Percentiles rank a stretch among this genome's conserved stretches.
Evolutionary conservation across 1,140 invertebrate species (phyloP).

Genomic region (Tenebrio molitor): DNA sequence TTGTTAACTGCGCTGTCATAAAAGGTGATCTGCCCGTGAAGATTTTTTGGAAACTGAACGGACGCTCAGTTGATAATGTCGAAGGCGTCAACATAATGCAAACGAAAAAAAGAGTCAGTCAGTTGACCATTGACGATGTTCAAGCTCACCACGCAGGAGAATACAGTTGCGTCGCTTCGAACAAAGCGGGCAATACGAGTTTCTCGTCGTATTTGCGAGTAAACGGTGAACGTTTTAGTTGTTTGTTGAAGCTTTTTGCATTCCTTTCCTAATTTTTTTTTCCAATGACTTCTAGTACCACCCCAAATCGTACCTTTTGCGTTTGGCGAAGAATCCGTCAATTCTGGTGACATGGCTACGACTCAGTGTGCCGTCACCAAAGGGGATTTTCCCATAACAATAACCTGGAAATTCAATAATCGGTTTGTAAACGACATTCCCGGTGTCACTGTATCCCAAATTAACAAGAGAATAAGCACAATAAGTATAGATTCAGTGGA

Average conservation of each 20-base stretch:
- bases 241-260: not conserved
- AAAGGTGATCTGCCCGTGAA: slow-evolving; percentile 76
- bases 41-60: slow-evolving; percentile 76
- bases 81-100: slow-evolving; percentile 71
- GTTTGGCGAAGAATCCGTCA: slow-evolving; percentile 78
- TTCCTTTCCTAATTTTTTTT: slow-evolving; percentile 67
- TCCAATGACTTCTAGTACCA: slow-evolving; percentile 68
- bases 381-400: slow-evolving; percentile 77
- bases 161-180: slow-evolving; percentile 76
- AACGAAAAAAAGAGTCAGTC: slow-evolving; percentile 74
- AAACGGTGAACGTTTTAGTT: slow-evolving; percentile 69
- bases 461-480: slow-evolving; percentile 71
- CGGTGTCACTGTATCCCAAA: slow-evolving; percentile 63
- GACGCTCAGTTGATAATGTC: slow-evolving; percentile 68
- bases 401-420: slow-evolving; percentile 66
- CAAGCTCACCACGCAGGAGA: slow-evolving; percentile 74
- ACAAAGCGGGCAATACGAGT: slow-evolving; percentile 73
- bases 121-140: slow-evolving; percentile 75
- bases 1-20: slow-evolving; percentile 71
- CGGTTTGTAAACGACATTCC: slow-evolving; percentile 40
- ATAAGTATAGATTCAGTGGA: slow-evolving; percentile 71
- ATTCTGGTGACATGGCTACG: slow-evolving; percentile 76
- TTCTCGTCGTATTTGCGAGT: slow-evolving; percentile 72
- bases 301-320: slow-evolving; percentile 80
- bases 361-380: slow-evolving; percentile 76